phyloP scores from a whole-genome alignment of 2,888 invertebrate genomes.

The Metalampra italica region DNA sequence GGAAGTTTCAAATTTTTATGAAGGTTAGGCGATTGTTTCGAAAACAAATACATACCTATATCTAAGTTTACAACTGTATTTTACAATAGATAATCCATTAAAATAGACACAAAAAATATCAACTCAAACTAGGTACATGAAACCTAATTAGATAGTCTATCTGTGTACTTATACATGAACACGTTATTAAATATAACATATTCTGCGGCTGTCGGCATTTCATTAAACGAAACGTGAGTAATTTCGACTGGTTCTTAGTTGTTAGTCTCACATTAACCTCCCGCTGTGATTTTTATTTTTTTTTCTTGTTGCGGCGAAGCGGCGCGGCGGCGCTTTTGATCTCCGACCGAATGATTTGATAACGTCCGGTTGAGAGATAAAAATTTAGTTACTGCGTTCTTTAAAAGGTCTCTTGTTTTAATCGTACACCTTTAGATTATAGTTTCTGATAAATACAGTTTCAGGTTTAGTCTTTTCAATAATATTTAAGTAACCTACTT shows the following conservation, averaged over 20 bases:
- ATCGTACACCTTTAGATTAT: not conserved
- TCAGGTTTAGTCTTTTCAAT: not conserved
- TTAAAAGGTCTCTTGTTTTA: not conserved
- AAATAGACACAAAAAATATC: not conserved
- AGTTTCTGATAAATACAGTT: not conserved
- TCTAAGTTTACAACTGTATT: not conserved
- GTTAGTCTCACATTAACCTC: slow-evolving; percentile 26
- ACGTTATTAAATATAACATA: slow-evolving; percentile 5
- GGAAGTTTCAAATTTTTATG: slow-evolving; percentile 34
- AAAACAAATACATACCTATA: not conserved
- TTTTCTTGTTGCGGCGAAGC: slow-evolving; percentile 20
- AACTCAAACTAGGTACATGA: not conserved
- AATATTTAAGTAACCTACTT: not conserved
- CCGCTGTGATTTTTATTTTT: slow-evolving; percentile 24
- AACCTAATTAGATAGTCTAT: not conserved
- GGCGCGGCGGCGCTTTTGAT: slow-evolving; percentile 22
- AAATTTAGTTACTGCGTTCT: slow-evolving; percentile 10
- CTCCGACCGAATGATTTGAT: slow-evolving; percentile 37
- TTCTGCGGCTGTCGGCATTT: slow-evolving; percentile 12
- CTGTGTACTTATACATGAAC: not conserved
- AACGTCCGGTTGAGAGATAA: slow-evolving; percentile 43
- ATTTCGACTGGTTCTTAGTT: slow-evolving; percentile 19
- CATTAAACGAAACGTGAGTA: slow-evolving; percentile 21
- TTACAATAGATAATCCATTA: not conserved
- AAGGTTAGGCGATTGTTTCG: slow-evolving; percentile 6